Conservation (phyloP, 2,888 invertebrate genomes). For the Ormyrus pomaceus region DNA sequence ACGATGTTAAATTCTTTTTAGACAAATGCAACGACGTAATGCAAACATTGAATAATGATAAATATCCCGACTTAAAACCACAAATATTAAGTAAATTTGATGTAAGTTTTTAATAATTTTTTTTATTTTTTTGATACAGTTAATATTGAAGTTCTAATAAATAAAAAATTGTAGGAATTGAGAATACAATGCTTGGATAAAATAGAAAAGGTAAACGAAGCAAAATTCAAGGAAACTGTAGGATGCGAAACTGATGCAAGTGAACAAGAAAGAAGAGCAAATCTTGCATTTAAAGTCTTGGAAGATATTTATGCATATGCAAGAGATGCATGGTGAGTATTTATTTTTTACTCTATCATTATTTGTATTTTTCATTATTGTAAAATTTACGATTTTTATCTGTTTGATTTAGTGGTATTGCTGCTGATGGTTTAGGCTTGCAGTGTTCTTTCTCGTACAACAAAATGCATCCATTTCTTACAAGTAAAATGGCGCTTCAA, state of each 20-base stretch:
- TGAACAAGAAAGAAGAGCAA: slow-evolving; percentile 63
- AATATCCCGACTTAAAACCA: slow-evolving; percentile 62
- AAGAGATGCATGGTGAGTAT: slow-evolving; percentile 66
- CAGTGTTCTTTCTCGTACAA: slow-evolving; percentile 63
- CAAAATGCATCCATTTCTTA: slow-evolving; percentile 57
- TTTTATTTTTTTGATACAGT: slow-evolving; percentile 15
- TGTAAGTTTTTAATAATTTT: slow-evolving; percentile 57
- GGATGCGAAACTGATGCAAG: slow-evolving; percentile 56
- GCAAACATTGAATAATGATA: slow-evolving; percentile 64
- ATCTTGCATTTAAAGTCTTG: slow-evolving; percentile 66
- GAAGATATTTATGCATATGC: slow-evolving; percentile 67
- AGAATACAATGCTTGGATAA: slow-evolving; percentile 60
- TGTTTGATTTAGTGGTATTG: slow-evolving; percentile 63
- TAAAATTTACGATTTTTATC: slow-evolving; percentile 14
- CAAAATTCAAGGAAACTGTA: slow-evolving; percentile 60
- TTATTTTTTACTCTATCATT: neutral
- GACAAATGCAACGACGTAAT: slow-evolving; percentile 65
- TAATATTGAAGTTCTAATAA: slow-evolving; percentile 7
- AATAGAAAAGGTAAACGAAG: slow-evolving; percentile 57
- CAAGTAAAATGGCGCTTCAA: slow-evolving; percentile 58
- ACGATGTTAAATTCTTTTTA: slow-evolving; percentile 63
- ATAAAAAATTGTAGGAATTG: slow-evolving; percentile 60
- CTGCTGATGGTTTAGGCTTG: slow-evolving; percentile 62
- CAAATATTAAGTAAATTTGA: slow-evolving; percentile 59
- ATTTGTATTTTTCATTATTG: slow-evolving; percentile 8